Percentiles rank a stretch among this genome's conserved stretches.
Evolutionary conservation across 2,888 invertebrate species (phyloP).

Genomic region (Agapostemon virescens): DNA sequence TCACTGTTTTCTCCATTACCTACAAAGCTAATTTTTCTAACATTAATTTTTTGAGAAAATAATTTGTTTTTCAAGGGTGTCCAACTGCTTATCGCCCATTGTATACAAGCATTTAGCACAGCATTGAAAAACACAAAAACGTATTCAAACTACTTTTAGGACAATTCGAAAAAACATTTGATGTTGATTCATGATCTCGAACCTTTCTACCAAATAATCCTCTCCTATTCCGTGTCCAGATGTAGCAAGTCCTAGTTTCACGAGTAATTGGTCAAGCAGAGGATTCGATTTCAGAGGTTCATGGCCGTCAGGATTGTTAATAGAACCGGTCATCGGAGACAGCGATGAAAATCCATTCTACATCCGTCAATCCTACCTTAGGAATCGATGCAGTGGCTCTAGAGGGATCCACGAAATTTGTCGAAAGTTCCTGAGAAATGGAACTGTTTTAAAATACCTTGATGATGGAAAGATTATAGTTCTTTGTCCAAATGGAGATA

Average conservation of each 20-base stretch:
- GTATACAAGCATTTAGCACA: too few relatives aligned
- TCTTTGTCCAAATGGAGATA: conserved; percentile 72
- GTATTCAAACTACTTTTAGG: not conserved
- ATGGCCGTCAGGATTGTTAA: conserved; percentile 72
- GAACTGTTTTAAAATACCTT: conserved; percentile 75
- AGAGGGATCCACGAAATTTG: conserved; percentile 50
- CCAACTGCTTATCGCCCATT: not conserved
- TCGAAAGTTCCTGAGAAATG: conserved; percentile 75
- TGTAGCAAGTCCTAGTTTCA: not conserved
- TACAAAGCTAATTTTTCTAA: too few relatives aligned
- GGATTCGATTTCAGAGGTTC: conserved; percentile 67
- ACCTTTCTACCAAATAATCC: not conserved
- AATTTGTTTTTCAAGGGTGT: not conserved
- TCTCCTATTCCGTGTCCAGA: not conserved
- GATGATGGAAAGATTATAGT: conserved; percentile 70
- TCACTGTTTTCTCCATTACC: too few relatives aligned
- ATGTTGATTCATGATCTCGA: not conserved
- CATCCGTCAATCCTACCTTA: conserved; percentile 72
- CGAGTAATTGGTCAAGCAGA: conserved; percentile 28
- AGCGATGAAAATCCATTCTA: conserved; percentile 69
- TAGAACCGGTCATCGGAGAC: conserved; percentile 66
- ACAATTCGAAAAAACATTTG: not conserved
- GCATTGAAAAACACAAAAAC: too few relatives aligned
- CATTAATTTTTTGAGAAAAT: not conserved
- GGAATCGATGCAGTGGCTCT: conserved; percentile 57